Evolutionary conservation across 2,113 vertebrate species (phyloP), one percentile per base, ranked within the genome.

Genomic region (Hemibagrus wyckioides): DNA sequence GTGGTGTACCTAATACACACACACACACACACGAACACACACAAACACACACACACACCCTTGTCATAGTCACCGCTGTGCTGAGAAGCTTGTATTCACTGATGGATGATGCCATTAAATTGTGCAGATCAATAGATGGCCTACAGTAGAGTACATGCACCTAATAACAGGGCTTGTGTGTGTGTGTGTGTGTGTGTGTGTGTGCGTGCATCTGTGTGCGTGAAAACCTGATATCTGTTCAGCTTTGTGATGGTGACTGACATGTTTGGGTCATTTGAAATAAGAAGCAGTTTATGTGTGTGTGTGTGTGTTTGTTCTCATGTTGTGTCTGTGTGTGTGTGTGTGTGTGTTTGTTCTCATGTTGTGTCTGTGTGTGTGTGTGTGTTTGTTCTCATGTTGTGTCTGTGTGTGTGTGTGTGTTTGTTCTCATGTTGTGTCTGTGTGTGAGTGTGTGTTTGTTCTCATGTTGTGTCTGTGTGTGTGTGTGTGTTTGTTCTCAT

Each of bases 171-270:
- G 9, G 10, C n/a, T 11, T n/a, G 10, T 77, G 4, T 36, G 50
- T 21, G 50, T 56, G n/a, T 81, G 54, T 81, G 54, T 80, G 15
- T 73, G 10, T 79, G n/a, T 85, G 23, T 21, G 11, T 80, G 39
- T 84, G 15, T 83, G 56, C 67, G n/a, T 80, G 15, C 80, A 23
- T 56, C 36, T 86, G 73, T 82, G 81, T 83, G 23, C 86, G 57
- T 91, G 73, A 6, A 44, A 44, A 44, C 6, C 41, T 44, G 41
- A 44, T 44, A 44, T 44, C 6, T 44, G 41, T 44, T 44, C 41
- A 44, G 6, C 41, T 44, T 6, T 6, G 6, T 44, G 41, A 44
- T 44, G 41, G 41, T 44, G 41, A 44, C 41, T 44, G 41, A 44
- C 41, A 44, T 44, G 41, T 44, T 44, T 44, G 41, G 41, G 41